Base-by-base conservation (phyloP, 1,140 invertebrate species). In the Drosophila bocki region DNA sequence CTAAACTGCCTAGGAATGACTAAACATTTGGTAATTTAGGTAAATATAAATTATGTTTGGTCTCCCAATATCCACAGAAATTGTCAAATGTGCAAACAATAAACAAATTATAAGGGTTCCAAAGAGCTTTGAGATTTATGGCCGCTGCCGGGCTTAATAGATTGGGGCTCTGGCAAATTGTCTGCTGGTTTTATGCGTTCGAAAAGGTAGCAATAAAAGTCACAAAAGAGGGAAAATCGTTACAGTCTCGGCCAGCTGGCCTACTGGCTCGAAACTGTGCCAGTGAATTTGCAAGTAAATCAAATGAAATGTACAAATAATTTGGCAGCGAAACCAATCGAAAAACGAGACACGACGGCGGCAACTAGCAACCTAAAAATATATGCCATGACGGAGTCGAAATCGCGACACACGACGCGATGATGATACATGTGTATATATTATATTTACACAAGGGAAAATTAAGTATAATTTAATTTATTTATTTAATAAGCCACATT, bases 91-190 rank as follows among this genome's bases (percentile, higher is more conserved):
- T 65, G 64, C 51, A 68, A 76, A 51, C 70, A 75, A 80, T 81
- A 69, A 78, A 85, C 63, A 81, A 83, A 75, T 84, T 67, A 81
- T 67, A 74, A 42, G 44, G 48, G 74, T n/a, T 26, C 17, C 54
- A 15, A 7, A 37, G 26, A 39, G n/a, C 15, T 39, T 6, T 9
- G 41, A 50, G 69, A 83, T 83, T 83, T 79, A 83, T 80, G 53
- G 15, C 33, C 56, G 32, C 45, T n/a, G 65, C 57, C n/a, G 39
- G 48, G 50, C 75, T 56, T 77, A 75, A 67, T 59, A 41, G 67
- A 39, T 77, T 71, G 69, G 19, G 35, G 22, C 56, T 41, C 61
- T 35, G 59, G 72, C 67, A 85, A 84, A 85, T 85, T 69, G 82
- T 11, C 50, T 65, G 29, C 32, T 44, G 32, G 51, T 19, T 58